Evolutionary conservation across 2,888 invertebrate genomes (phyloP).

Genomic region (Melinaea marsaeus): DNA sequence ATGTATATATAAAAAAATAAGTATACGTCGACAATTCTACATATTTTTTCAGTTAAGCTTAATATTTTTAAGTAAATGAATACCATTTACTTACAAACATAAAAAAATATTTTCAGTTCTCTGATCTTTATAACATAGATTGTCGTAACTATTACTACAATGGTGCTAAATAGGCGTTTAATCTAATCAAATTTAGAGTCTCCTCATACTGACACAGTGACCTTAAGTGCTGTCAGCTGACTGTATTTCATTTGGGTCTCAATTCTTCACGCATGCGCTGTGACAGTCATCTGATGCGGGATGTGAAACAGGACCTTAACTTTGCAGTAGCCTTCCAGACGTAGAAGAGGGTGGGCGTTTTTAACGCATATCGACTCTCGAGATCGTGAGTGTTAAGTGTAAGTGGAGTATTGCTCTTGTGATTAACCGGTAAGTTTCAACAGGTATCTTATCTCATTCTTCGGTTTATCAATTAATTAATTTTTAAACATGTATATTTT

Average conservation of each 20-base stretch:
- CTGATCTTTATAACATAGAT: neutral
- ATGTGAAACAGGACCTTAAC: slow-evolving; percentile 46
- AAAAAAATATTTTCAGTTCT: too few species aligned
- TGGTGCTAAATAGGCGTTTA: neutral
- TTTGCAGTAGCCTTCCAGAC: slow-evolving; percentile 57
- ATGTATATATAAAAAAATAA: too few species aligned
- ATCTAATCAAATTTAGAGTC: slow-evolving; percentile 2
- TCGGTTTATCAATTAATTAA: too few species aligned
- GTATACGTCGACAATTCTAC: too few species aligned
- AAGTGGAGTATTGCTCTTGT: slow-evolving; percentile 17
- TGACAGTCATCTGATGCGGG: slow-evolving; percentile 49
- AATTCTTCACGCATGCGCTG: slow-evolving; percentile 54
- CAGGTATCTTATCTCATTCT: slow-evolving; percentile 9
- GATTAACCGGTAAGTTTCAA: slow-evolving; percentile 22
- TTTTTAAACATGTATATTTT: too few species aligned
- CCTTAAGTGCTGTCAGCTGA: slow-evolving; percentile 71
- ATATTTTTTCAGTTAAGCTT: too few species aligned
- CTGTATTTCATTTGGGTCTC: slow-evolving; percentile 45
- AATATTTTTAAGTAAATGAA: too few species aligned
- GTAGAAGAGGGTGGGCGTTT: slow-evolving; percentile 40
- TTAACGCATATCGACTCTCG: slow-evolving; percentile 5
- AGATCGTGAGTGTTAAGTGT: slow-evolving; percentile 7
- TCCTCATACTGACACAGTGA: slow-evolving; percentile 59
- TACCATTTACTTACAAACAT: too few species aligned
- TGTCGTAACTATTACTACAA: neutral